Evolutionary conservation across 2,113 vertebrate species (phyloP), one percentile per base, ranked within the genome.

Genomic region (Gymnarchus niloticus): DNA sequence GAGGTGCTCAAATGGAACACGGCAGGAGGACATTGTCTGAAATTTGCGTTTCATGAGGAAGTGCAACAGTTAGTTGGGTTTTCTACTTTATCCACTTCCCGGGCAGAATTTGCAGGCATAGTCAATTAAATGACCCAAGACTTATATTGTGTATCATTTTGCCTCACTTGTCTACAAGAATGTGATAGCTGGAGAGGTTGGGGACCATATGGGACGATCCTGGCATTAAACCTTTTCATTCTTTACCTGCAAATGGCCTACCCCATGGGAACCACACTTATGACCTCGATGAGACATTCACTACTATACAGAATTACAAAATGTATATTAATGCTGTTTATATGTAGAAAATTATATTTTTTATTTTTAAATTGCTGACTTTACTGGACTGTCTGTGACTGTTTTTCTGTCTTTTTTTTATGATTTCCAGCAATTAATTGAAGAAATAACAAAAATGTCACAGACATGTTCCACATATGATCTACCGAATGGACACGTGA

Each of bases 21-120:
- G 86, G 82, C 76, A 85, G 85, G 85, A 87, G 87, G 80, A 88
- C 85, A 56, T 87, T 87, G 85, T 86, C 86, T 87, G 86, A 83
- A 82, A 84, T 77, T 86, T 85, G 83, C 84, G 77, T 89, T 88
- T 82, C 46, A 52, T 84, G 86, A 87, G 87, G 83, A 87, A 89
- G 86, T 65, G 56, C 33, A 83, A 76, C 81, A 81, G 56, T 23
- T 48, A 81, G 28, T 46, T 37, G 23, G 25, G 8, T 54, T 52
- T 54, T 56, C 51, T 82, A 48, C 23, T 82, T 54, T 54, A 21
- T 57, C 61, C 6, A 46, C 28, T 56, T 54, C 85, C 49, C 59
- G 25, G 5, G 25, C 65, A 73, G 81, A 83, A 56, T 49, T 41
- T 61, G 10, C 51, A 25, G 54, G 81, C 5, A 28, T 59, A 44